phyloP scores from a whole-genome alignment of 2,113 vertebrate genomes.

The Chlorodrepanis virens region DNA sequence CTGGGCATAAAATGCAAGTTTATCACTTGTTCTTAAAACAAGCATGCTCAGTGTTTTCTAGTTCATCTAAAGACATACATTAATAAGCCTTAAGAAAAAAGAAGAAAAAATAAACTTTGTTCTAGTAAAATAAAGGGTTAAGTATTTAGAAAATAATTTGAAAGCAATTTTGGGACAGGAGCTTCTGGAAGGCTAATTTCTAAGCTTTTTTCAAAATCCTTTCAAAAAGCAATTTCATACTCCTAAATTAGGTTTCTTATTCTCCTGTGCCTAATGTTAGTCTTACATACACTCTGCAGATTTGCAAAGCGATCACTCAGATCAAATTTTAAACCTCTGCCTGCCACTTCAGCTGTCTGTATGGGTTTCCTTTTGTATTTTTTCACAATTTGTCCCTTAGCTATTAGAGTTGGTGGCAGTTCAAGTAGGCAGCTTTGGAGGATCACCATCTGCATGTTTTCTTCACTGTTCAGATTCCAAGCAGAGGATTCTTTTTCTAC shows the following conservation, averaged over 20 bases:
- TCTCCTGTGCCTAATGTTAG: neutral
- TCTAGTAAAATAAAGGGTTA: neutral
- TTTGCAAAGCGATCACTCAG: neutral
- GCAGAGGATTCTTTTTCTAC: neutral
- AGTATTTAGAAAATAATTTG: neutral
- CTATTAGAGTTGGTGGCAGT: neutral
- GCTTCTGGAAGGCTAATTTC: neutral
- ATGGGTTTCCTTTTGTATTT: neutral
- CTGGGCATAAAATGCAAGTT: neutral
- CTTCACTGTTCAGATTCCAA: neutral
- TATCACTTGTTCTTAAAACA: neutral
- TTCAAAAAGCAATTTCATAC: neutral
- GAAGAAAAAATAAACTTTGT: neutral
- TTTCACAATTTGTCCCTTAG: neutral
- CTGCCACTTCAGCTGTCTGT: neutral
- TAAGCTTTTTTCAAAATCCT: neutral
- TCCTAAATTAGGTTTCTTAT: neutral
- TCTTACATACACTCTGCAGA: neutral
- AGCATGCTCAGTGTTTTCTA: neutral
- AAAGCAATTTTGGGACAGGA: neutral
- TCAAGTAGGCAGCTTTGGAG: neutral
- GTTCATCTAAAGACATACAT: neutral
- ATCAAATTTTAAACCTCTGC: neutral
- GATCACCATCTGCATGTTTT: neutral
- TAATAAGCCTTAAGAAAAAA: neutral